A percentile compares a stretch with the other conserved stretches of the same genome.
These are phyloP conservation scores for Falco cherrug DNA, from an alignment of 2,797 vertebrate genomes.

Conservation along the genomic window DNA sequence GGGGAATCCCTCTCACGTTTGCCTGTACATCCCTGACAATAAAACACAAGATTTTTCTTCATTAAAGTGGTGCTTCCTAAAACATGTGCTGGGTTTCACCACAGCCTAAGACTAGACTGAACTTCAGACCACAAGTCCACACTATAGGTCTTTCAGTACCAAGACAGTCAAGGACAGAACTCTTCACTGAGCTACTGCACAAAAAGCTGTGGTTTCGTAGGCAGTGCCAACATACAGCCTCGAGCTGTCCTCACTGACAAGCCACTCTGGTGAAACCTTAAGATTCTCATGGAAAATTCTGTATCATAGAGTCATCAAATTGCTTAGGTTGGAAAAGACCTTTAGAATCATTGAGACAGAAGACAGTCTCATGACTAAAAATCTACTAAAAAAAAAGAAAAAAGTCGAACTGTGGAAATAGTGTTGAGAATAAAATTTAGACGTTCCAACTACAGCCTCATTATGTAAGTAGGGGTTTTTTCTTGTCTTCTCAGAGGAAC, in stretches of 20 bases:
- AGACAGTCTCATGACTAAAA: not conserved
- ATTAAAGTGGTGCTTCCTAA: not conserved
- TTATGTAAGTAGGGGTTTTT: rapidly evolving
- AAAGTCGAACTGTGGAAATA: not conserved
- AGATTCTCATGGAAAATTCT: not conserved
- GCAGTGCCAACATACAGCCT: not conserved
- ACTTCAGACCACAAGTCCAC: not conserved
- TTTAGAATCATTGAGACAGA: not conserved
- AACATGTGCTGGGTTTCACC: not conserved
- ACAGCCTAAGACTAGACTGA: rapidly evolving
- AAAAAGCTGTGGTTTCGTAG: not conserved
- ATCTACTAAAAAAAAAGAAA: not conserved
- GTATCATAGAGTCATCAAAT: no score
- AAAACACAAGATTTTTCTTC: not conserved
- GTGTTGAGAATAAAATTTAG: rapidly evolving
- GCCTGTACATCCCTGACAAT: not conserved
- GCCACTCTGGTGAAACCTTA: not conserved
- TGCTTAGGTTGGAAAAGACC: no score
- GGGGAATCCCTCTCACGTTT: not conserved
- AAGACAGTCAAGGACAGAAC: not conserved
- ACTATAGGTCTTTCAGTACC: not conserved
- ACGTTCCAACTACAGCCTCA: not conserved
- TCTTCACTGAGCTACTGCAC: rapidly evolving
- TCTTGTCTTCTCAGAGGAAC: not conserved
- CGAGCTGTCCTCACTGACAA: not conserved